Evolutionary conservation across 2,113 vertebrate species (phyloP).

Genomic region (Collichthys lucidus): DNA sequence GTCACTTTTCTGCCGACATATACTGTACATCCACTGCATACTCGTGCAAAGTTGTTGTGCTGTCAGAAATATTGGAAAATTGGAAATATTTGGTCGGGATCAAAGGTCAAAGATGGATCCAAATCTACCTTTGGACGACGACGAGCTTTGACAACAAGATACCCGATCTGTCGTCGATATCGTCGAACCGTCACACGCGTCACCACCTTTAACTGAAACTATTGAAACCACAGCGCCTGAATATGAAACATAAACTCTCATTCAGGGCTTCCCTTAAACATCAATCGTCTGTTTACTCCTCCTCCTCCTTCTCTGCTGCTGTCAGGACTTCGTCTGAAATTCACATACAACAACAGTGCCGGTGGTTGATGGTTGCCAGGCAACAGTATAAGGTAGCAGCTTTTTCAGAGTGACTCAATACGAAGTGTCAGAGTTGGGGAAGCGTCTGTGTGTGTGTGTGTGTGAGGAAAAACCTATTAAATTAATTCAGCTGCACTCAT

Average conservation of each 20-base stretch:
- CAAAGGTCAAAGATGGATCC: neutral
- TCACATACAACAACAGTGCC: slow-evolving; percentile 23
- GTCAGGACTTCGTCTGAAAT: slow-evolving; percentile 61
- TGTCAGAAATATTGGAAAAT: neutral
- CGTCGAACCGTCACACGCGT: neutral
- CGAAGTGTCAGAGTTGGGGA: slow-evolving; percentile 62
- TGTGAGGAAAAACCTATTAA: slow-evolving; percentile 49
- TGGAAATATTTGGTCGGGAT: neutral
- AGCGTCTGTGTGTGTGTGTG: slow-evolving; percentile 39
- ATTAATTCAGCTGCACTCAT: slow-evolving; percentile 57
- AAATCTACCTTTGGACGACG: neutral
- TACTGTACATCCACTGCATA: no score
- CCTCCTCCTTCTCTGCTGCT: neutral
- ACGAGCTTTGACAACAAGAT: neutral
- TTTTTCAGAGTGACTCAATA: slow-evolving; percentile 75
- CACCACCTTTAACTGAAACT: slow-evolving; percentile 19
- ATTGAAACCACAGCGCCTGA: slow-evolving; percentile 32
- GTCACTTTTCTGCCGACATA: no score
- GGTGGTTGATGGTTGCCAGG: slow-evolving; percentile 73
- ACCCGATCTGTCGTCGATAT: slow-evolving; percentile 16
- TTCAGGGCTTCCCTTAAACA: slow-evolving; percentile 33
- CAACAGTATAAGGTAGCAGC: slow-evolving; percentile 77
- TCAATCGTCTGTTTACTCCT: slow-evolving; percentile 33
- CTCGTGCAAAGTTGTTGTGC: no score
- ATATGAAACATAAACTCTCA: slow-evolving; percentile 21